Evolutionary conservation across 2,113 vertebrate genomes (phyloP).

Genomic region (Sinosuthora webbiana): DNA sequence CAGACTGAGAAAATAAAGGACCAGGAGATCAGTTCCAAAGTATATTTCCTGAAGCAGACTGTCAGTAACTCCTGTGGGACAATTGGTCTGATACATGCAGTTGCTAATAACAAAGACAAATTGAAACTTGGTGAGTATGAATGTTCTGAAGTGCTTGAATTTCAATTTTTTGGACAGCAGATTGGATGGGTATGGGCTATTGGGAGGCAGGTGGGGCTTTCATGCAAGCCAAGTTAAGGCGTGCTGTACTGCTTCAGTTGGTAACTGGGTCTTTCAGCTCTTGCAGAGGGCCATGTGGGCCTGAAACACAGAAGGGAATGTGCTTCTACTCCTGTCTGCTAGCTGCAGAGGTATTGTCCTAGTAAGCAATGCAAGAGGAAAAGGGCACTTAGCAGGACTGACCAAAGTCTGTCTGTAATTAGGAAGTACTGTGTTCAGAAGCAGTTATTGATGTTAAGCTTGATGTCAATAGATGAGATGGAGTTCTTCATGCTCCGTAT

Average conservation of each 20-base stretch:
- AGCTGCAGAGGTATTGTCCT: background rate
- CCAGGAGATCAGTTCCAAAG: conserved; percentile 74
- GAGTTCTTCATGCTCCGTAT: background rate
- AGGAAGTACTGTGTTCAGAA: background rate
- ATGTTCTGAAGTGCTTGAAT: background rate
- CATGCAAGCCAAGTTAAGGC: background rate
- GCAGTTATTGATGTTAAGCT: background rate
- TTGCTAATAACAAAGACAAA: conserved; percentile 90
- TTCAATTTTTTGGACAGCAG: background rate
- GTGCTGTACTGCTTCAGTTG: background rate
- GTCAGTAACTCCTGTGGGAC: conserved; percentile 93
- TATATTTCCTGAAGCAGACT: conserved; percentile 94
- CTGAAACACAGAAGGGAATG: background rate
- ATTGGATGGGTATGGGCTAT: background rate
- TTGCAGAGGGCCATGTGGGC: background rate
- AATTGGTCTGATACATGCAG: conserved; percentile 88
- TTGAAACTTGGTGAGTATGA: conserved; percentile 84
- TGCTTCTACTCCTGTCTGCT: background rate
- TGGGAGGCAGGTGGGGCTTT: background rate
- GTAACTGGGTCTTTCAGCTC: background rate
- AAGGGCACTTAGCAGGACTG: background rate
- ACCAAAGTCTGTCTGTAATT: background rate
- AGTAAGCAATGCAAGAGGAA: background rate
- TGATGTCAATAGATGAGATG: background rate
- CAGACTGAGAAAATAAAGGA: conserved; percentile 84